Conservation (phyloP, 2,888 invertebrate species). For the Heliconius aoede region DNA sequence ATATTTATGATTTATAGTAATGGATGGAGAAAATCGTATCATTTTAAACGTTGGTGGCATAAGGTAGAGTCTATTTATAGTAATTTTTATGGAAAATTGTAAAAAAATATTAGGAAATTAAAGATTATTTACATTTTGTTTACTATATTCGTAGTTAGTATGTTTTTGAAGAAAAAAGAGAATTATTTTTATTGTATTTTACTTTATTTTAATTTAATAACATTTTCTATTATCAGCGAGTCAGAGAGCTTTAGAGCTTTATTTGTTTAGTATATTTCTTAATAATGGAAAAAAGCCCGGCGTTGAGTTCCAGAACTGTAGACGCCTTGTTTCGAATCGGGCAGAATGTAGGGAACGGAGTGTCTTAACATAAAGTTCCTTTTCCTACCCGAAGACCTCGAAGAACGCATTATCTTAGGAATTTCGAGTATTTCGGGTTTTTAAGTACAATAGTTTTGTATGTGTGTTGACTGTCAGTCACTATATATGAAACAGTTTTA, state of each 20-base stretch:
- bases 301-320: too few species aligned
- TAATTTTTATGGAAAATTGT: not conserved
- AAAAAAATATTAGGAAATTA: not conserved
- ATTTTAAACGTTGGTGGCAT: conserved; percentile 97
- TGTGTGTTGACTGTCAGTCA: too few species aligned
- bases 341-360: too few species aligned
- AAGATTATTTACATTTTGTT: not conserved
- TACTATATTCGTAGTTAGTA: not conserved
- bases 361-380: not conserved
- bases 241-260: not conserved
- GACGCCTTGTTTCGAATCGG: too few species aligned
- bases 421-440: too few species aligned
- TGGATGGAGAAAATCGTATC: conserved; percentile 97
- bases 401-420: too few species aligned
- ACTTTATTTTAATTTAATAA: not conserved
- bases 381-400: too few species aligned
- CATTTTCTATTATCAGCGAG: not conserved
- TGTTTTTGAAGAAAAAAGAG: not conserved
- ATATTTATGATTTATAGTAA: conserved; percentile 57
- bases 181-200: not conserved
- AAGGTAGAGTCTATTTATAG: conserved; percentile 75
- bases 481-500: too few species aligned
- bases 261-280: not conserved
- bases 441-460: too few species aligned
- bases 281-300: too few species aligned